Conservation (phyloP, 2,113 vertebrate species). For the Pelodiscus sinensis region DNA sequence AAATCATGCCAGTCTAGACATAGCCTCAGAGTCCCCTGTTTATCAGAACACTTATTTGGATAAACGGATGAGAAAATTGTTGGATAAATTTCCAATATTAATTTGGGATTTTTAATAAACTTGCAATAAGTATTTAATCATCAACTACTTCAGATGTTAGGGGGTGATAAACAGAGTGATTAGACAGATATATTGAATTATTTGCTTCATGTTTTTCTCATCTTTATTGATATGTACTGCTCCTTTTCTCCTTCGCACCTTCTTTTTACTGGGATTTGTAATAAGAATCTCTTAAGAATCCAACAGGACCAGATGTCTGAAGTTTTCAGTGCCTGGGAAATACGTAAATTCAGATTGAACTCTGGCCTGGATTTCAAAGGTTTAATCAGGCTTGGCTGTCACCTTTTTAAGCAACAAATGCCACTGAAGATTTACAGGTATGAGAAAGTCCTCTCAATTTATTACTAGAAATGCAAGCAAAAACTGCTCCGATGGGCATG, state of each 20-base stretch:
- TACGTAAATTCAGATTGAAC: neutral
- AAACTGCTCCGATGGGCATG: neutral
- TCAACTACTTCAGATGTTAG: neutral
- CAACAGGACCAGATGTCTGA: neutral
- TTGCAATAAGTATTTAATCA: neutral
- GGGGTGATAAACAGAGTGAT: neutral
- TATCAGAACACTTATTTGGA: neutral
- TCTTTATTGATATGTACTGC: neutral
- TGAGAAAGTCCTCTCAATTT: neutral
- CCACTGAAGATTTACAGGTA: neutral
- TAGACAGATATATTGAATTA: neutral
- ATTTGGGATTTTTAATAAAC: neutral
- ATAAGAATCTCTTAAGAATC: neutral
- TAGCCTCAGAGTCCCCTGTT: neutral
- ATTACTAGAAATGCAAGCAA: neutral
- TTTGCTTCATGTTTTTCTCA: neutral
- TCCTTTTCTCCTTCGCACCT: neutral
- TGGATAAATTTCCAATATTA: neutral
- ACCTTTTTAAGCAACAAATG: fast-evolving
- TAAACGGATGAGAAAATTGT: neutral
- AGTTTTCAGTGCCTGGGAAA: neutral
- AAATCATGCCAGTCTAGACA: too few relatives aligned
- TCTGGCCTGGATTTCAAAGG: neutral
- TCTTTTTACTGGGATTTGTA: neutral
- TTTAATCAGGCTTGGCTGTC: neutral